Evolutionary conservation across 2,888 invertebrate genomes (phyloP).

Genomic region (Pardosa pseudoannulata): DNA sequence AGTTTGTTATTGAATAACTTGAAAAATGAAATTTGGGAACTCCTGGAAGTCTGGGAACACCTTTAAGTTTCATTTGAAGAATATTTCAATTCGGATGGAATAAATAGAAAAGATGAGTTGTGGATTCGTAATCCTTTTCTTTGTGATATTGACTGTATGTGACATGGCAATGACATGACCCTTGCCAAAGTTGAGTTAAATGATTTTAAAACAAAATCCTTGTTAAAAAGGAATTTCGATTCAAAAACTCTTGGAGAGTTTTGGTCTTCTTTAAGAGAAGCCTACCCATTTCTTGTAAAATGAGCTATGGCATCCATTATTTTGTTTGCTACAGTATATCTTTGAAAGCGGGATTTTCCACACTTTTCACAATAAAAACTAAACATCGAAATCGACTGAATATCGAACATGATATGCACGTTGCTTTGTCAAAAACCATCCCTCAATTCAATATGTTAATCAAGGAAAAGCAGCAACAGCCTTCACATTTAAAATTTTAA

Average conservation of each 20-base stretch:
- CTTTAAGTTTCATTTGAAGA: conserved; percentile 33
- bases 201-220: too few relatives aligned
- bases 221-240: too few relatives aligned
- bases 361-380: conserved; percentile 17
- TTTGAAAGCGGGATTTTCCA: conserved; percentile 44
- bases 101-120: conserved; percentile 52
- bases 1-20: conserved; percentile 49
- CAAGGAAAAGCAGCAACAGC: conserved; percentile 45
- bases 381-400: conserved; percentile 30
- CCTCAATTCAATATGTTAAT: conserved; percentile 49
- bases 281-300: too few relatives aligned
- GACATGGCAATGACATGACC: too few relatives aligned
- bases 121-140: conserved; percentile 57
- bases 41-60: conserved; percentile 23
- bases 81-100: conserved; percentile 45
- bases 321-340: too few relatives aligned
- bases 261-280: too few relatives aligned
- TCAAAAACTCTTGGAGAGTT: too few relatives aligned
- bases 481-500: conserved; percentile 46
- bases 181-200: too few relatives aligned
- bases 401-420: conserved; percentile 44
- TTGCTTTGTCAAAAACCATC: conserved; percentile 49
- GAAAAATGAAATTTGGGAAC: conserved; percentile 28
- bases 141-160: conserved; percentile 57
- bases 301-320: too few relatives aligned